Percentiles rank a stretch among this genome's conserved stretches.
These are phyloP conservation scores for Frieseomelitta varia DNA, from an alignment of 1,140 invertebrate species.

Conservation along the genomic window DNA sequence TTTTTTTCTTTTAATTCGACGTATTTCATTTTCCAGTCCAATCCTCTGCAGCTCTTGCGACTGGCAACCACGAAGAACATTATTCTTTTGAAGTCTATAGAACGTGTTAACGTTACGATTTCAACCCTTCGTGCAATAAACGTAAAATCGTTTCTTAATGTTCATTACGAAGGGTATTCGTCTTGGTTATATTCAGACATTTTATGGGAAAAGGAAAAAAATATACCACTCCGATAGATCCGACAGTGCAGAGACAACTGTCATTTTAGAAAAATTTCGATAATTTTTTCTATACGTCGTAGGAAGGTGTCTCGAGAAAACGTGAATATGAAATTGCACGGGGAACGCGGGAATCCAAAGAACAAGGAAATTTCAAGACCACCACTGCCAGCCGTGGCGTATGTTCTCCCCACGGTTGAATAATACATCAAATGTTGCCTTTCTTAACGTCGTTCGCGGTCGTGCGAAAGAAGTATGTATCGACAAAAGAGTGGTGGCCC, in stretches of 20 bases:
- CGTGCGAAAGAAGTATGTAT: slow-evolving; percentile 27
- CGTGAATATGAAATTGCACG: neutral
- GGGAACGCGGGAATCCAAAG: neutral
- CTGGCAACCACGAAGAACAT: neutral
- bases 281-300: neutral
- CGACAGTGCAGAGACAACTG: neutral
- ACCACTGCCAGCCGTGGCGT: neutral
- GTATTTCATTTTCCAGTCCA: neutral
- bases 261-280: neutral
- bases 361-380: slow-evolving; percentile 22
- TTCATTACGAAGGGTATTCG: neutral
- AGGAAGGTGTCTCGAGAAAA: neutral
- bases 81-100: neutral
- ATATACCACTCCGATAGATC: neutral
- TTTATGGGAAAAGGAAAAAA: neutral
- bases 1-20: neutral
- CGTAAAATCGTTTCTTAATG: neutral
- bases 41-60: neutral
- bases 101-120: neutral
- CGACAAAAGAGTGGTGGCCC: neutral
- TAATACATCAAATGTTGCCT: slow-evolving; percentile 46
- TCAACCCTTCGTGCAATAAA: slow-evolving; percentile 1
- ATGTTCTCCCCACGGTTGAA: neutral
- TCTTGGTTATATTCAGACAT: neutral
- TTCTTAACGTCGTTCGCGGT: slow-evolving; percentile 13